A percentile compares a stretch with the other conserved stretches of the same genome.
Conservation (phyloP, 2,888 invertebrate genomes). For the Leucophenga montana region DNA sequence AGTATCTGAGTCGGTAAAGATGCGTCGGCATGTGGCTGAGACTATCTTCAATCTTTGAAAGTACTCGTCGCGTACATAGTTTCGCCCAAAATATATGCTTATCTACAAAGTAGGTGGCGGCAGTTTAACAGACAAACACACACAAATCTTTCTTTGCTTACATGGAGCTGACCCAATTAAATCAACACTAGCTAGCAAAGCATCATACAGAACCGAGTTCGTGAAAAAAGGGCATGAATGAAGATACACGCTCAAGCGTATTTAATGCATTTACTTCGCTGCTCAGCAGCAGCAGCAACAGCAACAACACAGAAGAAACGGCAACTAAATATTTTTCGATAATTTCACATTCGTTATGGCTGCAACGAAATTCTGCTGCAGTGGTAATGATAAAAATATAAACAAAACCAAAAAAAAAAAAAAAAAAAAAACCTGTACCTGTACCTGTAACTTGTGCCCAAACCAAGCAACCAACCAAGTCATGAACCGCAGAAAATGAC, state of each 20-base stretch:
- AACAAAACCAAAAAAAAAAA: neutral
- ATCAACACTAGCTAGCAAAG: neutral
- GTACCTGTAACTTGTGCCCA: neutral
- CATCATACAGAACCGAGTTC: neutral
- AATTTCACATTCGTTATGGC: constrained; percentile 65
- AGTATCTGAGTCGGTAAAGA: constrained; percentile 29
- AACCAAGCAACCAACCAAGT: neutral
- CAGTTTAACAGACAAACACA: constrained; percentile 45
- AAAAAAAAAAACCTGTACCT: neutral
- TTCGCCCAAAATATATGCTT: too few species aligned
- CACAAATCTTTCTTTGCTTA: neutral
- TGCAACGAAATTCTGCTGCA: constrained; percentile 54
- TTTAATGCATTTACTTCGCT: constrained; percentile 1
- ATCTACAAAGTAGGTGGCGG: constrained; percentile 64
- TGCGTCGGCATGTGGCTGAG: constrained; percentile 44
- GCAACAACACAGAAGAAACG: constrained; percentile 32
- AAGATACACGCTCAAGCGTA: neutral
- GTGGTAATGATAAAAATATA: constrained; percentile 40
- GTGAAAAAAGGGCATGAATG: neutral
- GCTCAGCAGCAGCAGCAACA: constrained; percentile 41
- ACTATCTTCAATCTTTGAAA: constrained; percentile 51
- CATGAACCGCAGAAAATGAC: constrained; percentile 29
- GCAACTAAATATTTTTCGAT: constrained; percentile 31
- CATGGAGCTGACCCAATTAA: neutral
- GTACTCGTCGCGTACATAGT: constrained; percentile 17